Conservation (phyloP, 2,888 invertebrate genomes). For the Chorisops tibialis region DNA sequence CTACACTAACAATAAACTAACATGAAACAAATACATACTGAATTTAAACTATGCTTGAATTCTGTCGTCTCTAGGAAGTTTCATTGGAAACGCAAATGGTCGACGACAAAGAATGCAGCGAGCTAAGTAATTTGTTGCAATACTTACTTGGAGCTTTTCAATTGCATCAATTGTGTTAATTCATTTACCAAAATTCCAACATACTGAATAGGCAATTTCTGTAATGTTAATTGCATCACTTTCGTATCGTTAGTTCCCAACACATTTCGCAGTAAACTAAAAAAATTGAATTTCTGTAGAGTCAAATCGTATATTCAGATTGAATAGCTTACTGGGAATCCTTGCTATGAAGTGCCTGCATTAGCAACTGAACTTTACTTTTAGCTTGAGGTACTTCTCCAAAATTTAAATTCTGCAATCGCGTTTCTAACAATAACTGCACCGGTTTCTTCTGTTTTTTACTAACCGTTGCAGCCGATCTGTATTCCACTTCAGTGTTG, state of each 20-base stretch:
- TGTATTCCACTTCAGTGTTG: slow-evolving; percentile 44
- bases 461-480: slow-evolving; percentile 38
- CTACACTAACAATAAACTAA: slow-evolving; percentile 40
- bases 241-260: slow-evolving; percentile 63
- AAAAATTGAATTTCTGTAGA: slow-evolving; percentile 10
- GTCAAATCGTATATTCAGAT: neutral
- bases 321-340: slow-evolving; percentile 58
- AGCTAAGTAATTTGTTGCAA: neutral
- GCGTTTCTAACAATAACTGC: slow-evolving; percentile 69
- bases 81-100: no score
- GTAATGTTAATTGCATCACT: slow-evolving; percentile 71
- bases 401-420: slow-evolving; percentile 75
- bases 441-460: slow-evolving; percentile 42
- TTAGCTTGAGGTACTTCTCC: slow-evolving; percentile 59
- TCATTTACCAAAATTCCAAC: slow-evolving; percentile 71
- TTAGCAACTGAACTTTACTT: slow-evolving; percentile 75
- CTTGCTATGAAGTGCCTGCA: slow-evolving; percentile 83
- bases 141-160: slow-evolving; percentile 64
- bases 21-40: no score
- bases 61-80: no score
- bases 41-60: no score
- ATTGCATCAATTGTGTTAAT: slow-evolving; percentile 64
- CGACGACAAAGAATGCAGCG: neutral
- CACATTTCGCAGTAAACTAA: slow-evolving; percentile 68
- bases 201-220: slow-evolving; percentile 71